Evolutionary conservation across 2,113 vertebrate genomes (phyloP).

Genomic region (Planiliza haematocheilus): DNA sequence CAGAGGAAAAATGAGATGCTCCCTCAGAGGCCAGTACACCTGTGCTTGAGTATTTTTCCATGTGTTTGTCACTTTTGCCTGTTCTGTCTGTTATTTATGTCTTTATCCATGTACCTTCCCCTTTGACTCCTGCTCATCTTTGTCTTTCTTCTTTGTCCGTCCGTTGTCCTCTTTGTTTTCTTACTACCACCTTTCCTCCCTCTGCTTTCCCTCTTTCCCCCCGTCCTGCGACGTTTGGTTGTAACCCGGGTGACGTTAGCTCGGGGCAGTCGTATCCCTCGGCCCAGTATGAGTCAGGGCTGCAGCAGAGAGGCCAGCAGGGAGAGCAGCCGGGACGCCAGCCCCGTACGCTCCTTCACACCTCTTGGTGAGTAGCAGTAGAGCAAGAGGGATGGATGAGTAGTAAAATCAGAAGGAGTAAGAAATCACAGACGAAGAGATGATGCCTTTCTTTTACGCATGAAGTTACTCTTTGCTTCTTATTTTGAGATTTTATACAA

Average conservation of each 20-base stretch:
- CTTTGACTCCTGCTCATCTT: slow-evolving; percentile 64
- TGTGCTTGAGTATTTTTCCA: slow-evolving; percentile 23
- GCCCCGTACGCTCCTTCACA: slow-evolving; percentile 95
- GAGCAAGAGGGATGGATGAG: slow-evolving; percentile 32
- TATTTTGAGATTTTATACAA: not conserved
- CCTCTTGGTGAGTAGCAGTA: slow-evolving; percentile 92
- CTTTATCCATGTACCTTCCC: slow-evolving; percentile 29
- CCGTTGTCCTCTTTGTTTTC: slow-evolving; percentile 73
- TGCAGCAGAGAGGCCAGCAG: slow-evolving; percentile 99
- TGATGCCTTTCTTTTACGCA: slow-evolving; percentile 9
- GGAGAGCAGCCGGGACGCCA: slow-evolving; percentile 98
- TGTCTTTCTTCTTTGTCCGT: slow-evolving; percentile 37
- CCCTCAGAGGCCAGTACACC: slow-evolving; percentile 18
- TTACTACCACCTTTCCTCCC: slow-evolving; percentile 57
- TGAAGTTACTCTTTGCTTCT: not conserved
- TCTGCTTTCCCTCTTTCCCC: slow-evolving; percentile 57
- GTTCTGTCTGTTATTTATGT: slow-evolving; percentile 46
- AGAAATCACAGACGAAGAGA: not conserved
- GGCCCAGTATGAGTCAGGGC: slow-evolving; percentile 99
- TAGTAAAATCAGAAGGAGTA: slow-evolving; percentile 11
- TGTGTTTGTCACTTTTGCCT: slow-evolving; percentile 41
- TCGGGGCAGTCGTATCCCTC: slow-evolving; percentile 96
- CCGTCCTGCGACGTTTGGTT: slow-evolving; percentile 49
- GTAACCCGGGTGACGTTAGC: slow-evolving; percentile 83
- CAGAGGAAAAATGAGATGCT: slow-evolving; percentile 33